Evolutionary conservation across 2,113 vertebrate species (phyloP).

Genomic region (Alectura lathami): DNA sequence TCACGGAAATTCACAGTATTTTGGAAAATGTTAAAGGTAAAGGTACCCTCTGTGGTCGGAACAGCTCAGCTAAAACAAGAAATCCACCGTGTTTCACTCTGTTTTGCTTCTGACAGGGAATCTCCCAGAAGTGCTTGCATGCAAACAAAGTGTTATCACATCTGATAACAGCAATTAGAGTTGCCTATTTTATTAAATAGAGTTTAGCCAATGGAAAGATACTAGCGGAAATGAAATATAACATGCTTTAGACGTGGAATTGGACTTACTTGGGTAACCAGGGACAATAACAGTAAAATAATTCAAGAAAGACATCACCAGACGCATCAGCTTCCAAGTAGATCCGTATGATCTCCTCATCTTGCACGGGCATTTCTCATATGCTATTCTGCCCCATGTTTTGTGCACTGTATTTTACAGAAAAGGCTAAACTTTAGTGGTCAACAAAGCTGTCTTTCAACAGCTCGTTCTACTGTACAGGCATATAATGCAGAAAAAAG

Average conservation of each 20-base stretch:
- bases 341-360: not conserved
- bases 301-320: not conserved
- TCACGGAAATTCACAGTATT: conserved; percentile 15
- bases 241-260: not conserved
- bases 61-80: not conserved
- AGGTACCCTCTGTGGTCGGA: not conserved
- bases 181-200: not conserved
- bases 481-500: not conserved
- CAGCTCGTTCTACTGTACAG: not conserved
- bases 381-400: not conserved
- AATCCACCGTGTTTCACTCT: not conserved
- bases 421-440: not conserved
- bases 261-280: not conserved
- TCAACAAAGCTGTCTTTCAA: not conserved
- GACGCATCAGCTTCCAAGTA: not conserved
- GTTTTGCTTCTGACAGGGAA: not conserved
- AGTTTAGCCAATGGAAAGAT: not conserved
- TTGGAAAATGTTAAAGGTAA: not conserved
- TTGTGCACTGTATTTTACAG: conserved; percentile 33
- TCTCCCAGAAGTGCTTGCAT: not conserved
- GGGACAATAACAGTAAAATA: not conserved
- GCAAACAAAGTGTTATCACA: not conserved
- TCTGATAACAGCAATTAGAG: not conserved
- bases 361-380: not conserved
- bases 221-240: not conserved